Base-by-base conservation (phyloP, 2,888 invertebrate species). In the Plagodis dolabraria region DNA sequence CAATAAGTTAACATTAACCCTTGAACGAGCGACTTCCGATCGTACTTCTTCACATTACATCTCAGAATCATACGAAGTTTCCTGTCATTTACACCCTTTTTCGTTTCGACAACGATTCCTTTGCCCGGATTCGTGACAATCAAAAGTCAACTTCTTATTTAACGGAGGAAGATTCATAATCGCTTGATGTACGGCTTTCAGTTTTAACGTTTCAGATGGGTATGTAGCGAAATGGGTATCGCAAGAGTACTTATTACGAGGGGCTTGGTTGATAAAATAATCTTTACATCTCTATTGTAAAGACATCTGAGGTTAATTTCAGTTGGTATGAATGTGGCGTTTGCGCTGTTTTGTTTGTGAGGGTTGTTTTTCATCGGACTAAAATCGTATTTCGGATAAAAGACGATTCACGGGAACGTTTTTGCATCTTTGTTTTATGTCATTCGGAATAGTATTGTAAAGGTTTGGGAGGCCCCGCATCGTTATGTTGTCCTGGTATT, bases 341-440 rank as follows among this genome's bases (percentile, higher is more conserved):
- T 78, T 78, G 57, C 47, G 67, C 44, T 67, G 46, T 65, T 74
- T 71, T 57, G 38, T 67, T 70, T 67, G 11, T 22, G 7, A 34
- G 11, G 10, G 33, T 42, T 11, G 60, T 45, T 48, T 52, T 75
- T 74, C 71, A 72, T 71, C 64, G 67, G 64, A 60, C 68, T 73
- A 74, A 75, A 79, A 83, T 78, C 76, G 78, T 77, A 80, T 82
- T 81, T 79, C 70, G 77, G 75, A 71, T 77, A 77, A 22, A 22
- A 76, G 76, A 72, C 70, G 75, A 78, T 81, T 76, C 75, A 73
- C 73, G 71, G 68, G 67, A 75, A 75, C 66, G 69, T 71, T 77
- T 79, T 77, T 77, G 69, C 74, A 68, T 74, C 69, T 74, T 67
- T 75, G 70, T 76, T 74, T 78, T 72, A 57, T 61, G 65, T 67